Base-by-base conservation (phyloP, 2,797 vertebrate species). In the Myoxocephalus aenaeus region DNA sequence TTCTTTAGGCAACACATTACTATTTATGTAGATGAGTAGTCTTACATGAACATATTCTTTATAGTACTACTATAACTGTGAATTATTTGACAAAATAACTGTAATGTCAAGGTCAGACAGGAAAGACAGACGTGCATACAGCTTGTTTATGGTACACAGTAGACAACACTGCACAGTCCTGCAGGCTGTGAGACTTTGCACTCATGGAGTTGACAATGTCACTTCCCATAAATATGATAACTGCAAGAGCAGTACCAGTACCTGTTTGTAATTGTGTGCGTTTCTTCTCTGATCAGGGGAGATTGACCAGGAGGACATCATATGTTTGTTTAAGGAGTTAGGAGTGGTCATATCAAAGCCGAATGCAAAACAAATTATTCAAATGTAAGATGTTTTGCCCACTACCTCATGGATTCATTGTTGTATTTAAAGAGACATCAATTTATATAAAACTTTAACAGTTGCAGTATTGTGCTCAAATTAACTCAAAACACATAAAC, bases 271-370 rank as follows among this genome's bases (percentile, higher is more conserved):
- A 91, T 77, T 73, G 9, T 91, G 79, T 92, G 67, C 82, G 86
- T 94, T 81, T 95, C 84, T 94, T 87, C 63, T 94, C 48, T 93
- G 73, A 92, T 91, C 83, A 95, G 95, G 95, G 5, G 79, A 84
- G 81, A 94, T 96, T 94, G 94, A 93, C 91, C 93, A 94, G 87
- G 94, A 95, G 22, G 95, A 96, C 88, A 91, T 96, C 90, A 90
- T 94, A 71, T 79, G 89, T 92, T 92, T 95, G 91, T 95, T 95
- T 92, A 93, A 94, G 92, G 94, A 95, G 83, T 86, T 96, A 92
- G 94, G 95, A 92, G 84, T 95, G 89, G 87, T 87, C 89, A 92
- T 96, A 81, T 92, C 95, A 91, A 94, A 92, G 87, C 66, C 86
- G 72, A 94, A 92, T 90, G 95, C 95, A 89, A 93, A 93, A 89